These are phyloP conservation scores for Piezodorus guildinii DNA, from an alignment of 1,140 invertebrate species.

Conservation along the genomic window DNA sequence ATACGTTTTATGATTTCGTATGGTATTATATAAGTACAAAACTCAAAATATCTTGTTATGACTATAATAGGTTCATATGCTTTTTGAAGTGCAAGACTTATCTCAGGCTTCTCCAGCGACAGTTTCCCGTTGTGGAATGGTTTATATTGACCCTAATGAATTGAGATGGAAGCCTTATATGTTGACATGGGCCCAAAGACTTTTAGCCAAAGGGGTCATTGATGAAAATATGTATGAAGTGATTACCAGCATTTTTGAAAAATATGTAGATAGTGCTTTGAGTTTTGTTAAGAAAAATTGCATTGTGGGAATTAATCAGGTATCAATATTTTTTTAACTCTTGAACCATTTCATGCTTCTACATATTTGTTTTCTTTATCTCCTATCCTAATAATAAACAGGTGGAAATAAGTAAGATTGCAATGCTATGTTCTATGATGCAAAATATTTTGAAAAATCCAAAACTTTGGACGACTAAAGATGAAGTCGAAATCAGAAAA, in stretches of 20 bases:
- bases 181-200: conserved; percentile 60
- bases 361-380: background rate
- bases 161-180: conserved; percentile 70
- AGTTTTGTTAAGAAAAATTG: conserved; percentile 53
- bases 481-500: conserved; percentile 43
- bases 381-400: conserved; percentile 32
- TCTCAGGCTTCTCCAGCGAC: conserved; percentile 80
- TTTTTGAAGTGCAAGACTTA: conserved; percentile 82
- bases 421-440: conserved; percentile 57
- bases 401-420: conserved; percentile 71
- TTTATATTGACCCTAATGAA: conserved; percentile 74
- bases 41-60: too few species aligned
- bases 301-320: conserved; percentile 48
- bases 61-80: conserved; percentile 51
- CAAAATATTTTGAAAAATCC: conserved; percentile 48
- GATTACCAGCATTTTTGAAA: conserved; percentile 47
- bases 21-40: too few species aligned
- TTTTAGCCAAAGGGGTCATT: conserved; percentile 41
- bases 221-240: conserved; percentile 42
- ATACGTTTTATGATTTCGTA: background rate
- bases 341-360: too few species aligned
- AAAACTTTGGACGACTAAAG: conserved; percentile 35
- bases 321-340: conserved; percentile 26
- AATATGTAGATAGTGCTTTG: conserved; percentile 50
- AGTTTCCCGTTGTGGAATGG: conserved; percentile 64